A percentile compares a stretch with the other conserved stretches of the same genome.
Conservation (phyloP, 2,797 vertebrate genomes). For the Buceros bicornis region DNA sequence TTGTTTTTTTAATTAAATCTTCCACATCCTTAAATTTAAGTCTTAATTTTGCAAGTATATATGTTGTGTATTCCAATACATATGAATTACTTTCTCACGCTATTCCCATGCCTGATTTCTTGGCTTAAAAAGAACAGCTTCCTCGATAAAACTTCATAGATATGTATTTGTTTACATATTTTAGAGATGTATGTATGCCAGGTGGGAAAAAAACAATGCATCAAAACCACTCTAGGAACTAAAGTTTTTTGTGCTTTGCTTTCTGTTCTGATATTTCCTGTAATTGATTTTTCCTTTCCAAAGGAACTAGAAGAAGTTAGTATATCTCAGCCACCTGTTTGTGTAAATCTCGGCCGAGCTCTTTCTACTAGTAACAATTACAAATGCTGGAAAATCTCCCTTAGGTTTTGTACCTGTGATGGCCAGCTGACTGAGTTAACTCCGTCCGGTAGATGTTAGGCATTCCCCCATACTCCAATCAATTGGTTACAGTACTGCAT, state of each 20-base stretch:
- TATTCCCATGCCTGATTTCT: background rate
- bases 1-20: background rate
- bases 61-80: background rate
- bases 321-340: background rate
- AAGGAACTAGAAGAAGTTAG: background rate
- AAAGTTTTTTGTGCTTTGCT: background rate
- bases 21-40: background rate
- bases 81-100: background rate
- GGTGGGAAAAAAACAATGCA: background rate
- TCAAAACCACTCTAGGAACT: background rate
- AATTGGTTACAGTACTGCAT: background rate
- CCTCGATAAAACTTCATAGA: background rate
- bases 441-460: background rate
- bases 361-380: background rate
- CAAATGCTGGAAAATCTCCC: background rate
- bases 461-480: background rate
- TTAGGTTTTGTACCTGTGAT: background rate
- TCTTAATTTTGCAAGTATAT: background rate
- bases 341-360: fast-evolving
- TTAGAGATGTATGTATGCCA: background rate
- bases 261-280: background rate
- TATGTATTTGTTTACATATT: background rate
- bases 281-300: background rate
- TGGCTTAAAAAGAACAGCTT: background rate
- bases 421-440: background rate